Conservation (phyloP, 2,113 vertebrate species). For the Silurus meridionalis region DNA sequence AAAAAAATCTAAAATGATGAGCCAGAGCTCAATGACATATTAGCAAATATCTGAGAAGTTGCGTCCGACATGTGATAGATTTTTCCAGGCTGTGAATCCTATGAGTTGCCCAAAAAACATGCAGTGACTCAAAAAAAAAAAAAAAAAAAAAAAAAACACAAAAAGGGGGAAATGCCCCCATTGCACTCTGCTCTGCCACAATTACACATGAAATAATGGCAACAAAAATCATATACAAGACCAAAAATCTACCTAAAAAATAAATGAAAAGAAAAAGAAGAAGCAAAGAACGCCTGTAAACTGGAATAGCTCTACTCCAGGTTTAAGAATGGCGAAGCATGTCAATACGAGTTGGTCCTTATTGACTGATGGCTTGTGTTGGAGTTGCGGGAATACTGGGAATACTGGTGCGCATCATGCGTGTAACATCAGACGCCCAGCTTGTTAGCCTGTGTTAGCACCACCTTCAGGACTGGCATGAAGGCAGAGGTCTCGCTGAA, state of each 20-base stretch:
- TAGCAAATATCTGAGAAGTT: constrained; percentile 8
- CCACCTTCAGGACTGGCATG: constrained; percentile 97
- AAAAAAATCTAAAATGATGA: constrained; percentile 22
- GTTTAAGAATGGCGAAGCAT: constrained; percentile 42
- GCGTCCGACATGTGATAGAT: neutral
- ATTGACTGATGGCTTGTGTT: constrained; percentile 62
- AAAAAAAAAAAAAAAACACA: constrained; percentile 24
- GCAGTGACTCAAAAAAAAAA: constrained; percentile 37
- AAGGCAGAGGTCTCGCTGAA: constrained; percentile 98
- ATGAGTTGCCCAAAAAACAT: constrained; percentile 49
- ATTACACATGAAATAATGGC: constrained; percentile 56
- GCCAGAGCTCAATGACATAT: constrained; percentile 16
- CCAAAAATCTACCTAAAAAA: constrained; percentile 40
- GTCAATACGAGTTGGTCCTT: constrained; percentile 48
- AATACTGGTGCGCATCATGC: neutral
- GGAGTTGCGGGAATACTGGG: constrained; percentile 55
- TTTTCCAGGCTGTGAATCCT: neutral
- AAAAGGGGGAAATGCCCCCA: constrained; percentile 42
- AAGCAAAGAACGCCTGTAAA: constrained; percentile 27
- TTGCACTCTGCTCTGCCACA: constrained; percentile 65
- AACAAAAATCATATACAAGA: constrained; percentile 38
- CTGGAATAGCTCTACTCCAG: constrained; percentile 45
- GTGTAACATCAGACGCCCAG: constrained; percentile 77
- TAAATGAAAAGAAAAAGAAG: constrained; percentile 23
- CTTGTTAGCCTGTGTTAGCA: constrained; percentile 94